Conservation (phyloP, 2,113 vertebrate genomes). For the Microtus richardsoni region DNA sequence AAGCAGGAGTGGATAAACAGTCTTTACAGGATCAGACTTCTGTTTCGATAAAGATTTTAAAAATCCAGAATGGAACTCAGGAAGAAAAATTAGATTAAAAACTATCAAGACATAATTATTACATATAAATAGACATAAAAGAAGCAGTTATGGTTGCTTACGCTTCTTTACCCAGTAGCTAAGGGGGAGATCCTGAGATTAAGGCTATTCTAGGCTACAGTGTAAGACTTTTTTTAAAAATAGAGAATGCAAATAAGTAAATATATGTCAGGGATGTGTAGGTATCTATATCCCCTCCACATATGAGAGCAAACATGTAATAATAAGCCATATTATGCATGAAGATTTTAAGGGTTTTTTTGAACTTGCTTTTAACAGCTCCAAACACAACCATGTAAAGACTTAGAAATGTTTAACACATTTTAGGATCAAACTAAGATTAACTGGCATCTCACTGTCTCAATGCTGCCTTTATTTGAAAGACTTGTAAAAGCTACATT, state of each 20-base stretch:
- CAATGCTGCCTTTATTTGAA: background rate
- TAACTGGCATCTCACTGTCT: background rate
- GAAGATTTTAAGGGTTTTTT: slow-evolving; percentile 26
- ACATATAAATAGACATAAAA: background rate
- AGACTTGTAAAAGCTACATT: background rate
- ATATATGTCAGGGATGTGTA: background rate
- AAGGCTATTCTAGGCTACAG: background rate
- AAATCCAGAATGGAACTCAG: slow-evolving; percentile 9
- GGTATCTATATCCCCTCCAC: background rate
- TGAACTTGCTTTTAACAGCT: background rate
- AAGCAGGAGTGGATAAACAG: background rate
- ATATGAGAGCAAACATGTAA: background rate
- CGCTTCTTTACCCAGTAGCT: background rate
- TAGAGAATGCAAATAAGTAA: background rate
- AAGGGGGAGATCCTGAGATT: background rate
- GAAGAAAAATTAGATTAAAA: background rate
- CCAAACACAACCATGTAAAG: background rate
- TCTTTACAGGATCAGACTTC: background rate
- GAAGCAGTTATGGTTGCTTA: background rate
- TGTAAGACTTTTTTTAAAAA: background rate
- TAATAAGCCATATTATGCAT: background rate
- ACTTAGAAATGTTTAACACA: background rate
- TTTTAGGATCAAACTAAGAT: slow-evolving; percentile 53
- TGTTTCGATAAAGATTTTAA: slow-evolving; percentile 32
- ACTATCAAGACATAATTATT: background rate